A percentile compares a stretch with the other conserved stretches of the same genome.
phyloP scores from a whole-genome alignment of 2,888 invertebrate species.

The Caenorhabditis sp. region DNA sequence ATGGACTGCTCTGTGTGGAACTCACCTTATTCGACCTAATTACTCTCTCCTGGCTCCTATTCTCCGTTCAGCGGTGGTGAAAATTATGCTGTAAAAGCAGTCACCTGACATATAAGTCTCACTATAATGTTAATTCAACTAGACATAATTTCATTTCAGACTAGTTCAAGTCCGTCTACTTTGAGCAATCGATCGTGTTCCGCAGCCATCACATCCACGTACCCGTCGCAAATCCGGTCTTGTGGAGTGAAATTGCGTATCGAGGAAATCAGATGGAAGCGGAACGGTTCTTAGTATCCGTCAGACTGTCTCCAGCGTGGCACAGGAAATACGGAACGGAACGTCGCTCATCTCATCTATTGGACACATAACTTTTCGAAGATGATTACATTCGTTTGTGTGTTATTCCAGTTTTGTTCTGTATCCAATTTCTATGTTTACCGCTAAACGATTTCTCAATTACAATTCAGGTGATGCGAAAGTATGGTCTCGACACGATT shows the following conservation, averaged over 20 bases:
- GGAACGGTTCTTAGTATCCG: too few relatives aligned
- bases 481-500: slow-evolving; percentile 40
- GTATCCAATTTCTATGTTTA: neutral
- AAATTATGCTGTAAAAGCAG: slow-evolving; percentile 34
- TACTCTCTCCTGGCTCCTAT: slow-evolving; percentile 24
- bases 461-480: slow-evolving; percentile 38
- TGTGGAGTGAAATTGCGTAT: slow-evolving; percentile 61
- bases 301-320: slow-evolving; percentile 30
- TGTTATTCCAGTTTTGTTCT: slow-evolving; percentile 3
- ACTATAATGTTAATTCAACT: too few relatives aligned
- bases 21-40: slow-evolving; percentile 51
- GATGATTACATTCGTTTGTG: too few relatives aligned
- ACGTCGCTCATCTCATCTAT: too few relatives aligned
- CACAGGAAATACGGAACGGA: slow-evolving; percentile 13
- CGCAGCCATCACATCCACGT: slow-evolving; percentile 52
- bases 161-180: slow-evolving; percentile 52
- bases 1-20: slow-evolving; percentile 48
- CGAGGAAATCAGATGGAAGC: slow-evolving; percentile 58
- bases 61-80: slow-evolving; percentile 19
- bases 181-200: slow-evolving; percentile 19
- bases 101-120: slow-evolving; percentile 37
- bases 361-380: too few relatives aligned
- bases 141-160: too few relatives aligned
- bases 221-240: slow-evolving; percentile 42
- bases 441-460: neutral